Evolutionary conservation across 2,797 vertebrate genomes (phyloP), one percentile per base, ranked within the genome.

Genomic region (Enoplosus armatus): DNA sequence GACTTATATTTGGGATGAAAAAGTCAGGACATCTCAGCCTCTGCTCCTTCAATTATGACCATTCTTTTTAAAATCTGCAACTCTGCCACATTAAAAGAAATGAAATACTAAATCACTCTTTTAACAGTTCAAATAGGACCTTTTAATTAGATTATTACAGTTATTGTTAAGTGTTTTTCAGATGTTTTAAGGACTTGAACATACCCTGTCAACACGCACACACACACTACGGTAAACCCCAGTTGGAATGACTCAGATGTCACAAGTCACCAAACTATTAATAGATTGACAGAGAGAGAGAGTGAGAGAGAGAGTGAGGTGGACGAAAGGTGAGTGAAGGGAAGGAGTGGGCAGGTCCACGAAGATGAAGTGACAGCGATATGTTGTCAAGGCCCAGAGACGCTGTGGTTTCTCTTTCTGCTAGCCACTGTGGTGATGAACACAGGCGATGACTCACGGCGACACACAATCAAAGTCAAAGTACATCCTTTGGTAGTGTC

Each of bases 401-500:
- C 6, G 2, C 43, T 66, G 64, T 47, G 86, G 43, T 71, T 85
- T 63, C 70, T 89, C 72, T 61, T 80, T 84, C 70, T 58, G 72
- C 65, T 18, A 22, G 81, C 65, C 74, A 69, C 75, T 26, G 48
- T 18, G 67, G 65, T 78, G 86, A 85, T 56, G 83, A 89, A 80
- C 83, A 77, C 83, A 54, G 82, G 59, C 29, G 20, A 54, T 63
- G 69, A 87, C 80, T 84, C 62, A 59, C n/a, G 24, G 66, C 43
- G 20, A 86, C 82, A 84, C 68, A 67, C 72, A 78, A 83, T 87
- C 85, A 89, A 83, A 90, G 86, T 80, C 81, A 87, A 66, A 85
- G 68, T 51, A 29, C 67, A 69, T 87, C 62, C 80, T 85, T 73
- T 83, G 67, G 80, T 76, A 33, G 68, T 69, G 72, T 85, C 79